A percentile compares a stretch with the other conserved stretches of the same genome.
Conservation (phyloP, 1,140 invertebrate genomes). For the Harlomillsia oculata region DNA sequence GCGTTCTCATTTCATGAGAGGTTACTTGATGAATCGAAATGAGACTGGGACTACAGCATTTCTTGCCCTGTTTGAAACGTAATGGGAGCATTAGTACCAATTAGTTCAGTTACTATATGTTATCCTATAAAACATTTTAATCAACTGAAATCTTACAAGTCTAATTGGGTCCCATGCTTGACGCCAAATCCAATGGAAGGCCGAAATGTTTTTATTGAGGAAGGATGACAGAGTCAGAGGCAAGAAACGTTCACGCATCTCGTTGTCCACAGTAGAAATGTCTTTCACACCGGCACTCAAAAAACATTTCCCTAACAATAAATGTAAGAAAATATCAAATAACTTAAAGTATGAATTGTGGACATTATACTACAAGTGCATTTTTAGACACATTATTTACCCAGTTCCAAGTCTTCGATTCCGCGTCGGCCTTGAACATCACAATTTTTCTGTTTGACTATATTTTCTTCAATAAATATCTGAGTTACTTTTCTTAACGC, state of each 20-base stretch:
- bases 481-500: constrained; percentile 29
- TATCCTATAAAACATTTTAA: background rate
- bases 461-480: background rate
- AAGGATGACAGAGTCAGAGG: constrained; percentile 21
- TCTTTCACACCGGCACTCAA: constrained; percentile 9
- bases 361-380: too few species aligned
- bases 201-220: constrained; percentile 13
- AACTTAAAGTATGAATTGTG: too few species aligned
- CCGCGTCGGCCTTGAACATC: constrained; percentile 9
- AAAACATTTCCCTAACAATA: constrained; percentile 33
- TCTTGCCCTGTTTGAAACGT: constrained; percentile 13
- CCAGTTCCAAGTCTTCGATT: constrained; percentile 34
- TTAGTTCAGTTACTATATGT: background rate
- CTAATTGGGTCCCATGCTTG: constrained; percentile 30
- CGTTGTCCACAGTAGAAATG: constrained; percentile 13
- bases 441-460: constrained; percentile 4
- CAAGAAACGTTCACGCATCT: constrained; percentile 24
- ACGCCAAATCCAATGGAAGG: constrained; percentile 31
- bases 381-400: constrained; percentile 7
- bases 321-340: too few species aligned
- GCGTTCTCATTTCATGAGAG: constrained; percentile 17
- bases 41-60: constrained; percentile 27
- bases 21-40: constrained; percentile 29
- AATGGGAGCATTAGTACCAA: background rate
- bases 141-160: constrained; percentile 13